phyloP scores from a whole-genome alignment of 2,888 invertebrate species.

The Synergus gifuensis region DNA sequence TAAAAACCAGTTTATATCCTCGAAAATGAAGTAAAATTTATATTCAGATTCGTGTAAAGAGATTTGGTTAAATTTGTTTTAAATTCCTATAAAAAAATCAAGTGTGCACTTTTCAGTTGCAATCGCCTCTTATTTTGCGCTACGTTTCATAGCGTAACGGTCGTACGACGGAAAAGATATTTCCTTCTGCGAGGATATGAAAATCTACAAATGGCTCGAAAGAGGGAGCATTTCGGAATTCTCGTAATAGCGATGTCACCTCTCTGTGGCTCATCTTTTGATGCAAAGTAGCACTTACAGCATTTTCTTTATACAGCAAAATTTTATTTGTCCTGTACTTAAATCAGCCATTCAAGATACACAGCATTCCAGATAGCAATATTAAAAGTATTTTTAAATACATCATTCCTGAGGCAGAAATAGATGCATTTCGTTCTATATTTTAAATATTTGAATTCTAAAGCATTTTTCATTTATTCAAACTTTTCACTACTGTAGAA shows the following conservation, averaged over 20 bases:
- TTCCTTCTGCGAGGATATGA: background rate
- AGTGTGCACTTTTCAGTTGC: background rate
- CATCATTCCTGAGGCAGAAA: too few relatives aligned
- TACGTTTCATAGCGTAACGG: background rate
- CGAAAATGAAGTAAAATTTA: too few relatives aligned
- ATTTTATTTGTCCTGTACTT: background rate
- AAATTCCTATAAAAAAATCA: too few relatives aligned
- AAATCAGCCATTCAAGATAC: background rate
- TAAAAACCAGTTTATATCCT: too few relatives aligned
- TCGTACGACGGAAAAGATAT: background rate
- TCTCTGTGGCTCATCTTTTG: background rate
- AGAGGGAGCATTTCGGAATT: background rate
- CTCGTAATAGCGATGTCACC: background rate
- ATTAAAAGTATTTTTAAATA: background rate
- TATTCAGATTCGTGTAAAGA: too few relatives aligned
- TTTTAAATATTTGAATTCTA: too few relatives aligned
- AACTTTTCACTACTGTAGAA: too few relatives aligned
- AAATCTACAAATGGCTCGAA: background rate
- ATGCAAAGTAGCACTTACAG: background rate
- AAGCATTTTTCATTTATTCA: too few relatives aligned
- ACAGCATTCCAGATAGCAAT: background rate
- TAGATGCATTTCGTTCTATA: too few relatives aligned
- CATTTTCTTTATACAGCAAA: background rate
- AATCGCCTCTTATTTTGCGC: conserved; percentile 3
- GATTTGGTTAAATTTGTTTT: too few relatives aligned